Percentiles rank a stretch among this genome's conserved stretches.
Conservation (phyloP, 1,140 invertebrate species). For the Eciton burchellii region DNA sequence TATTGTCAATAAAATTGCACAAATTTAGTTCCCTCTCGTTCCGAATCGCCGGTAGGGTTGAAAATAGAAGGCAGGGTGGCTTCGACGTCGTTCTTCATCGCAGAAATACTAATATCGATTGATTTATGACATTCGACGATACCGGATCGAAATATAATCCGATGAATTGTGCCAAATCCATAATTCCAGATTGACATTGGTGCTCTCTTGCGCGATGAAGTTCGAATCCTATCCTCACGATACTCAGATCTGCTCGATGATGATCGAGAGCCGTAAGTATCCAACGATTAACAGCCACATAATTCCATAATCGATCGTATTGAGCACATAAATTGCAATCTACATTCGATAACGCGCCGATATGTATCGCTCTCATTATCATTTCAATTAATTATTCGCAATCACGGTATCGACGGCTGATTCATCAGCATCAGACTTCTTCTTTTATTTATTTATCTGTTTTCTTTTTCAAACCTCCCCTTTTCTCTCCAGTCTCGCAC, state of each 20-base stretch:
- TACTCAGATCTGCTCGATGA: constrained; percentile 95
- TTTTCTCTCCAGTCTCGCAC: constrained; percentile 89
- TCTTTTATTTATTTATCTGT: no score
- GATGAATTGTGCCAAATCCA: neutral
- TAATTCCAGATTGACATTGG: constrained; percentile 91
- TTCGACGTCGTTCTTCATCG: constrained; percentile 7
- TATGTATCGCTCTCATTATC: neutral
- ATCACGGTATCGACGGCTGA: neutral
- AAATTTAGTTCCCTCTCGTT: constrained; percentile 13
- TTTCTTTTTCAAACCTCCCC: neutral
- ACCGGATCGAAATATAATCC: constrained; percentile 29
- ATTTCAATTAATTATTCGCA: neutral
- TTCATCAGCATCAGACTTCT: neutral
- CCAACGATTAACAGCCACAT: neutral
- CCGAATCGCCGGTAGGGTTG: neutral
- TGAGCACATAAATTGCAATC: neutral
- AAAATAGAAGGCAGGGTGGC: constrained; percentile 2
- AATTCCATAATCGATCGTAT: neutral
- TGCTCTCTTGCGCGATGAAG: constrained; percentile 96
- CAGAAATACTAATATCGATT: constrained; percentile 1
- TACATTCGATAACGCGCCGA: neutral
- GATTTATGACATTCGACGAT: neutral
- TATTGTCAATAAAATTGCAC: constrained; percentile 37
- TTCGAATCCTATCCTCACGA: constrained; percentile 96
- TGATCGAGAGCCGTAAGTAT: constrained; percentile 95